phyloP scores from a whole-genome alignment of 2,797 vertebrate species.

The Liasis olivaceus region DNA sequence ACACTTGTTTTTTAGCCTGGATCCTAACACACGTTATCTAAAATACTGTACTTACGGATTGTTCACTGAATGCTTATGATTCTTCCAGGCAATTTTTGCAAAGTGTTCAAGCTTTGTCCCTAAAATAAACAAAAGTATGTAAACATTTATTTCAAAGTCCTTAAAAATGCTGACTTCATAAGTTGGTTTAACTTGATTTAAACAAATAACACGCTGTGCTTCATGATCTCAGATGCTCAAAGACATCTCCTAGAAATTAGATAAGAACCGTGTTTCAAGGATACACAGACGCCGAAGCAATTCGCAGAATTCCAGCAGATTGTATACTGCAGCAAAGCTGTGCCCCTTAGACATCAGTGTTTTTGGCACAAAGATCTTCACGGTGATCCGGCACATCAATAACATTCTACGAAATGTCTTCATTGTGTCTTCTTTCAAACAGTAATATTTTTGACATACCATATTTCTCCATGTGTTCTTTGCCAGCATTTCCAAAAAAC shows the following conservation, averaged over 20 bases:
- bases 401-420: background rate
- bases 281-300: background rate
- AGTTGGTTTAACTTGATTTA: background rate
- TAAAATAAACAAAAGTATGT: slow-evolving; percentile 55
- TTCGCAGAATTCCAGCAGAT: background rate
- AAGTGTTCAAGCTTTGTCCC: slow-evolving; percentile 94
- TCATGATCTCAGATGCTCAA: background rate
- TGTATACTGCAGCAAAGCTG: background rate
- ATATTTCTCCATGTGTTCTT: slow-evolving; percentile 95
- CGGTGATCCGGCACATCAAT: background rate
- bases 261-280: background rate
- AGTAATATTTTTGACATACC: slow-evolving; percentile 72
- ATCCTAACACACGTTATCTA: background rate
- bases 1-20: background rate
- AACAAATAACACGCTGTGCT: slow-evolving; percentile 17
- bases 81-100: slow-evolving; percentile 98
- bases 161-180: background rate
- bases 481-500: slow-evolving; percentile 89
- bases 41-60: slow-evolving; percentile 86
- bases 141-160: background rate
- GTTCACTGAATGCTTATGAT: slow-evolving; percentile 94
- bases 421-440: background rate
- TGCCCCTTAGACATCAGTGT: background rate
- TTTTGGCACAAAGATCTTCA: background rate
- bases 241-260: background rate